Conservation (phyloP, 2,888 invertebrate species). For the Pardosa pseudoannulata region DNA sequence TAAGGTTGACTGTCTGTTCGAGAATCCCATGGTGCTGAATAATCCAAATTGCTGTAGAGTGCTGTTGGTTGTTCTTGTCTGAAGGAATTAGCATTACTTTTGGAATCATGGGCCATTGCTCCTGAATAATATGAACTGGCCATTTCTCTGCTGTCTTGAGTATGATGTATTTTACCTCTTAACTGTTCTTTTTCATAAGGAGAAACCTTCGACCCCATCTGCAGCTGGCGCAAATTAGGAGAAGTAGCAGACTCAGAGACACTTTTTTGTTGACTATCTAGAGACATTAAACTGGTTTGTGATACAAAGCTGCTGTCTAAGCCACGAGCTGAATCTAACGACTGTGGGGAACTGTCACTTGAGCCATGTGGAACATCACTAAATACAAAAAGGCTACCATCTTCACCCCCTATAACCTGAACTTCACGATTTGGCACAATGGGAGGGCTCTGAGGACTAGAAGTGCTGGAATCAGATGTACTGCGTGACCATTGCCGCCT, state of each 20-base stretch:
- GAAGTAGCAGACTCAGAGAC: conserved; percentile 66
- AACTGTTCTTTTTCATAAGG: conserved; percentile 60
- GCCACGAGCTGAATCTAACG: conserved; percentile 69
- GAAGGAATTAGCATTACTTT: conserved; percentile 73
- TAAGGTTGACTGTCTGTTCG: conserved; percentile 80
- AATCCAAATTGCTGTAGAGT: conserved; percentile 77
- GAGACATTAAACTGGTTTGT: conserved; percentile 66
- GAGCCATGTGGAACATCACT: conserved; percentile 70
- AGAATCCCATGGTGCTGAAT: conserved; percentile 76
- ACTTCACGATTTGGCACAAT: conserved; percentile 74
- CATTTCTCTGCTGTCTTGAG: conserved; percentile 49
- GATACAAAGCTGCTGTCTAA: conserved; percentile 66
- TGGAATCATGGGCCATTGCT: conserved; percentile 47
- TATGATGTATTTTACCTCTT: conserved; percentile 47
- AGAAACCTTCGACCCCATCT: conserved; percentile 35
- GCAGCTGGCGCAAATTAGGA: conserved; percentile 51
- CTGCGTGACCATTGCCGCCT: conserved; percentile 75
- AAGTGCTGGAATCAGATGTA: conserved; percentile 74
- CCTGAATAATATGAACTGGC: conserved; percentile 56
- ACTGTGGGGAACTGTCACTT: conserved; percentile 70
- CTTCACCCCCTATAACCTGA: conserved; percentile 64
- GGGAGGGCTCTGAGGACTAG: conserved; percentile 75
- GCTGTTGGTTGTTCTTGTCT: conserved; percentile 74
- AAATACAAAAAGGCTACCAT: conserved; percentile 70
- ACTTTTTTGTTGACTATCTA: conserved; percentile 68